These are phyloP conservation scores for Calephelis nemesis DNA, from an alignment of 1,140 invertebrate genomes.

Conservation along the genomic window DNA sequence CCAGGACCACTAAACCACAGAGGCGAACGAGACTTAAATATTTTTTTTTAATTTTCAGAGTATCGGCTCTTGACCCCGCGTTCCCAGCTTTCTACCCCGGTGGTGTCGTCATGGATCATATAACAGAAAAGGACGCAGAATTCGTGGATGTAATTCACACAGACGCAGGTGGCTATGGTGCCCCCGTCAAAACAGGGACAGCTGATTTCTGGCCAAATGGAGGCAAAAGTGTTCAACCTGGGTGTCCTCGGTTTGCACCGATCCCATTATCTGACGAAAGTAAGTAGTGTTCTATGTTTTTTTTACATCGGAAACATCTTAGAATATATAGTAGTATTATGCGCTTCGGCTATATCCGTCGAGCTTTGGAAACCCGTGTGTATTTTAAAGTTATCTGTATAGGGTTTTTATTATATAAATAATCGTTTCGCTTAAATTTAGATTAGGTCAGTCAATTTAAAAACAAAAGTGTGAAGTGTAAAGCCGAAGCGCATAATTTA, in stretches of 20 bases:
- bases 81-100: conserved; percentile 81
- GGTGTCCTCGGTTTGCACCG: conserved; percentile 76
- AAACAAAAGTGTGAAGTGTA: too few species aligned
- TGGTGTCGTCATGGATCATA: conserved; percentile 78
- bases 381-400: too few species aligned
- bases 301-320: neutral
- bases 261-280: conserved; percentile 72
- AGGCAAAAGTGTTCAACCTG: conserved; percentile 80
- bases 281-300: conserved; percentile 38
- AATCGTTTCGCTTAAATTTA: too few species aligned
- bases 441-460: too few species aligned
- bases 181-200: conserved; percentile 78
- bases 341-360: too few species aligned
- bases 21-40: neutral
- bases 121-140: conserved; percentile 82
- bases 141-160: conserved; percentile 87
- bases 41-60: conserved; percentile 50
- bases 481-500: too few species aligned
- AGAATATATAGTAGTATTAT: too few species aligned
- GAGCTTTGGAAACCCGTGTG: too few species aligned
- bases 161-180: conserved; percentile 81
- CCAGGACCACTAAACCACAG: too few species aligned
- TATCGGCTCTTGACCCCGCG: conserved; percentile 81
- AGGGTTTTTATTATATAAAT: too few species aligned
- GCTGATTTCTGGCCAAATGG: conserved; percentile 84